Evolutionary conservation across 2,888 invertebrate genomes (phyloP), one percentile per base, ranked within the genome.

Genomic region (Anthoptus insignis): DNA sequence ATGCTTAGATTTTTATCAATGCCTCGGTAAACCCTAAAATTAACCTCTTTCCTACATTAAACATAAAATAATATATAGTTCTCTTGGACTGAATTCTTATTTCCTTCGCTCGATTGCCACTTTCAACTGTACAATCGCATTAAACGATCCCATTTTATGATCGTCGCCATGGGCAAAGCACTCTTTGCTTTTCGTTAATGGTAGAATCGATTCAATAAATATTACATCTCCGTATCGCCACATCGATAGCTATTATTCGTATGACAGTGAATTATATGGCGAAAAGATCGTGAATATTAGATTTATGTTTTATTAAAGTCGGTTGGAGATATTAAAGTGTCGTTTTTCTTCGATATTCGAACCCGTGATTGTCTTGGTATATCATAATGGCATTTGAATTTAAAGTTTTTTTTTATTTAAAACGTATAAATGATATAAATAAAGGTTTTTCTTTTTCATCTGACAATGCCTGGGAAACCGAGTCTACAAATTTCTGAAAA

Each of bases 31-130:
- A n/a, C 42, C 19, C 21, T 14, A 11, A 19, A 42, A 42, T 42
- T 19, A 19, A 42, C 42, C 19, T 19, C 14, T 14, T 14, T 42
- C 8, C 42, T 7, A 42, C 19, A 19, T n/a, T 47, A 24, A 22
- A 47, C 6, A 5, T 13, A 19, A 21, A 45, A 45, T 45, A 13
- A 45, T 22, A 22, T 45, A 45, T 45, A 45, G 6, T 27, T 24
- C 39, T n/a, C 59, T 59, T 59, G 27, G 22, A 49, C 19, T 13
- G 34, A 34, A 42, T 45, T 47, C 19, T 58, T 53, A 83, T 85
- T 86, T 86, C 85, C 84, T 82, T 79, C 66, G 54, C 66, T 59
- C 74, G 80, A 85, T 85, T 83, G 85, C 75, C 81, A 80, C 75
- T 80, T 72, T 73, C 73, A 74, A 73, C 71, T 75, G 67, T 79